These are phyloP conservation scores for Columba guinea DNA, from an alignment of 2,797 vertebrate genomes.

Conservation along the genomic window DNA sequence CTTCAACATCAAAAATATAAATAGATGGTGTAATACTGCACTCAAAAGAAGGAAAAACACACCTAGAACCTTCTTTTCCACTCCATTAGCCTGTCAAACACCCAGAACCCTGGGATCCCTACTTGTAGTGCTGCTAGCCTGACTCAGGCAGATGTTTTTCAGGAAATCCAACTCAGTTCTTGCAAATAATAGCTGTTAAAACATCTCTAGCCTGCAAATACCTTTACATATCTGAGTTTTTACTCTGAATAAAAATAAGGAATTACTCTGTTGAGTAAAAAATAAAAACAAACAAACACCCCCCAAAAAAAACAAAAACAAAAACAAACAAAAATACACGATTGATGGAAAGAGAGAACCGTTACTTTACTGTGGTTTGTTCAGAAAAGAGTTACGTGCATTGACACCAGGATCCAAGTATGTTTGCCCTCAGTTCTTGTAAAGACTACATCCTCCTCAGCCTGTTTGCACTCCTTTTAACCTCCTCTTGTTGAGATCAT, in stretches of 20 bases:
- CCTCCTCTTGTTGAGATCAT: not conserved
- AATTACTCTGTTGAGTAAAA: not conserved
- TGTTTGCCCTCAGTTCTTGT: not conserved
- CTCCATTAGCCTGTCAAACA: not conserved
- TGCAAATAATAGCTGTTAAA: not conserved
- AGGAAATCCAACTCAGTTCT: not conserved
- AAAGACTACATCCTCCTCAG: not conserved
- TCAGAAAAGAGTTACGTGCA: not conserved
- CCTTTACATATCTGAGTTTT: not conserved
- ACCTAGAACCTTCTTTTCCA: not conserved
- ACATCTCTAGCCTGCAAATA: not conserved
- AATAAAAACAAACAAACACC: not conserved
- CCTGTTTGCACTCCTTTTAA: not conserved
- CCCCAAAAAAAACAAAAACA: too few relatives aligned
- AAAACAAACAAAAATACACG: too few relatives aligned
- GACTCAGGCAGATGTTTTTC: not conserved
- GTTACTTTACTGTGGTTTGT: not conserved
- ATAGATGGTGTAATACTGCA: not conserved
- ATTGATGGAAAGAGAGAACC: not conserved
- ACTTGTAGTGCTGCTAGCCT: fast-evolving
- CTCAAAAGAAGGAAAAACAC: not conserved
- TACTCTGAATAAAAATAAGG: not conserved
- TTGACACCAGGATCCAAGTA: not conserved
- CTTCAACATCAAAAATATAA: not conserved
- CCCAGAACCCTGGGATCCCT: not conserved